Conservation (phyloP, 2,113 vertebrate species). For the Sterna hirundo region DNA sequence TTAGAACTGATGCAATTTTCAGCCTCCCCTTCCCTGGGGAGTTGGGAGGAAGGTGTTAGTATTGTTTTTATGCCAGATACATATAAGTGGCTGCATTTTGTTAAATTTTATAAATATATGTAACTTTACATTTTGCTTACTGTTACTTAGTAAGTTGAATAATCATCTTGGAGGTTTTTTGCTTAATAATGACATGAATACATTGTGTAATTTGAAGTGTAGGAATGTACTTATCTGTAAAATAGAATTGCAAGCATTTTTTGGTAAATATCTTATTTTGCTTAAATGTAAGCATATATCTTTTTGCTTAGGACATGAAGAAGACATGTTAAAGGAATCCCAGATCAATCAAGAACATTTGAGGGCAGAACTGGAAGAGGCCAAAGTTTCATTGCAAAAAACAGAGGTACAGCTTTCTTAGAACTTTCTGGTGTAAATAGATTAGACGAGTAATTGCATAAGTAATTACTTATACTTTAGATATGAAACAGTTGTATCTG, state of each 20-base stretch:
- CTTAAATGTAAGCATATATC: neutral
- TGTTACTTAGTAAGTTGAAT: neutral
- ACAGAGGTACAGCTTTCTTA: slow-evolving; percentile 73
- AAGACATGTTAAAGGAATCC: slow-evolving; percentile 75
- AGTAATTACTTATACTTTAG: neutral
- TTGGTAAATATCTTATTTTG: neutral
- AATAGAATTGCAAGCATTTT: neutral
- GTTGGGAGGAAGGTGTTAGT: neutral
- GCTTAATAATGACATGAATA: neutral
- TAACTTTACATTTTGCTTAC: neutral
- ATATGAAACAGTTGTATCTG: neutral
- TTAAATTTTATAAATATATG: neutral
- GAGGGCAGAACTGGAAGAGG: slow-evolving; percentile 75
- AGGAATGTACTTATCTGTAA: neutral
- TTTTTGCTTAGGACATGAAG: slow-evolving; percentile 73
- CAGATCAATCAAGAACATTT: slow-evolving; percentile 74
- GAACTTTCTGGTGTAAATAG: neutral
- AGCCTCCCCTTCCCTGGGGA: neutral
- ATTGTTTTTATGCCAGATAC: neutral
- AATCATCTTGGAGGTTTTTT: neutral
- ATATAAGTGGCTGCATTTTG: neutral
- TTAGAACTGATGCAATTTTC: neutral
- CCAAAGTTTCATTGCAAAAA: slow-evolving; percentile 75
- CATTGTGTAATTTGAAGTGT: neutral
- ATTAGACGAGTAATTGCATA: neutral